phyloP scores from a whole-genome alignment of 2,797 vertebrate species.

The Eulemur rubriventer region DNA sequence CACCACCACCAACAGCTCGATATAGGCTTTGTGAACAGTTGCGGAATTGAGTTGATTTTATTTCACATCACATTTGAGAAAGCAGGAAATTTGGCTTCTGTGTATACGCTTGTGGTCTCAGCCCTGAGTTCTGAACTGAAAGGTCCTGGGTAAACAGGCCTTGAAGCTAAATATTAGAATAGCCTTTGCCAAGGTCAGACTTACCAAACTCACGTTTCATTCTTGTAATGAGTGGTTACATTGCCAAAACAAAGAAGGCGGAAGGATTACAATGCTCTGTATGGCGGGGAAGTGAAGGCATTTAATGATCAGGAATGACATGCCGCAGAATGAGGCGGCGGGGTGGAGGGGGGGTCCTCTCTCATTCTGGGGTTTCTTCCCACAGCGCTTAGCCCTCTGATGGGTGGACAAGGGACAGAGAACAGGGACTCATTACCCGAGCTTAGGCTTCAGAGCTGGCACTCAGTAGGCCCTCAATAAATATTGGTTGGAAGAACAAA shows the following conservation, averaged over 20 bases:
- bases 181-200: conserved; percentile 39
- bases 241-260: conserved; percentile 47
- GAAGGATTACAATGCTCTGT: neutral
- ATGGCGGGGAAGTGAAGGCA: neutral
- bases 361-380: neutral
- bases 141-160: neutral
- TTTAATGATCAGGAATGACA: neutral
- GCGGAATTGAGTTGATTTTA: neutral
- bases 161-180: neutral
- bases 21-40: neutral
- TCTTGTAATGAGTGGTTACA: conserved; percentile 39
- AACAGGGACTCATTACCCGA: neutral
- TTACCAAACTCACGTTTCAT: conserved; percentile 28
- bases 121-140: conserved; percentile 31
- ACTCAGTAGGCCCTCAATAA: neutral
- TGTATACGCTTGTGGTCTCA: neutral
- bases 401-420: neutral
- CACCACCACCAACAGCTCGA: neutral
- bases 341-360: neutral
- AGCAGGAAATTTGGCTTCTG: neutral
- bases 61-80: neutral
- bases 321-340: neutral
- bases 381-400: neutral
- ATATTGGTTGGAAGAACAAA: neutral
- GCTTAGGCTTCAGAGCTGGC: neutral